Evolutionary conservation across 2,113 vertebrate genomes (phyloP).

Genomic region (Rhea americana): DNA sequence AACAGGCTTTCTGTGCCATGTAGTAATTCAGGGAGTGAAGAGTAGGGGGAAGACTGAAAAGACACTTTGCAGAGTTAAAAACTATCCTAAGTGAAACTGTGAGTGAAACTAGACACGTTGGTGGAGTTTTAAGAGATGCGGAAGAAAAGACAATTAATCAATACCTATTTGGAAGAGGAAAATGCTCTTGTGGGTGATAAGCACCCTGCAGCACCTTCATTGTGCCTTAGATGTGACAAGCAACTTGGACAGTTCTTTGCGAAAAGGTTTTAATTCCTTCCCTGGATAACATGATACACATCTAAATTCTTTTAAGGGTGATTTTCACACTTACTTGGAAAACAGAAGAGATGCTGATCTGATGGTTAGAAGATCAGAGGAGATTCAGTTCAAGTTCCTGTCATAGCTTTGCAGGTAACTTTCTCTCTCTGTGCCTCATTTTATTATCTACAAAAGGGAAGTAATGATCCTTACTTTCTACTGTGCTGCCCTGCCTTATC

Average conservation of each 20-base stretch:
- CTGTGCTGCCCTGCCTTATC: neutral
- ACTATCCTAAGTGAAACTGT: neutral
- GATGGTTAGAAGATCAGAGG: neutral
- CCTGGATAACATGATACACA: neutral
- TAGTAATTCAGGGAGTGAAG: neutral
- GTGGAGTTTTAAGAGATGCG: neutral
- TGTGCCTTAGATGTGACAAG: fast-evolving
- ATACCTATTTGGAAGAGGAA: neutral
- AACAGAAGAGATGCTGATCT: neutral
- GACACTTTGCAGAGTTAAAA: neutral
- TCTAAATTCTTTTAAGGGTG: neutral
- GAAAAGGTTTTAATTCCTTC: neutral
- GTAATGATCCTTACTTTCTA: neutral
- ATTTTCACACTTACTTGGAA: constrained; percentile 6
- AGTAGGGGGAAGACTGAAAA: neutral
- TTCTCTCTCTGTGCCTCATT: neutral
- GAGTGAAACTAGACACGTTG: neutral
- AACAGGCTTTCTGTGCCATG: neutral
- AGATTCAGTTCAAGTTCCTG: neutral
- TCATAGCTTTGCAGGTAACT: neutral
- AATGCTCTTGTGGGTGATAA: neutral
- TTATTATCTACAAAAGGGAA: neutral
- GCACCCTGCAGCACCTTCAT: neutral
- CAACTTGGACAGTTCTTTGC: neutral
- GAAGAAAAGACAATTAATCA: neutral